Percentiles rank a stretch among this genome's conserved stretches.
phyloP scores from a whole-genome alignment of 2,888 invertebrate species.

The Caenorhabditis sp. region DNA sequence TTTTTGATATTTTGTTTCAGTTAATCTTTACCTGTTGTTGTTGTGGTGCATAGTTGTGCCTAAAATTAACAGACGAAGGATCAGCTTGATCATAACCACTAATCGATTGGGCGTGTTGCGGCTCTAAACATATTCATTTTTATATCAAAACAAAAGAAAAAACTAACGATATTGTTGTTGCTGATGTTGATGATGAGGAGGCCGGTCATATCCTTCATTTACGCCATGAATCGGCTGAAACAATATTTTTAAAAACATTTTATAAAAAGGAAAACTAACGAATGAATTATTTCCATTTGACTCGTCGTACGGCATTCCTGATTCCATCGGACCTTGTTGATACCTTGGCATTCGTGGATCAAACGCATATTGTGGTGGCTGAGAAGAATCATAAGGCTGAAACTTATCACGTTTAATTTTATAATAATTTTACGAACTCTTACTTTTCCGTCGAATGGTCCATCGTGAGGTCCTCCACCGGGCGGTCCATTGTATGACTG shows the following conservation, averaged over 20 bases:
- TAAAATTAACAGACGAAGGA: too few relatives aligned
- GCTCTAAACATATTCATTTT: background rate
- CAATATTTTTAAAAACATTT: too few relatives aligned
- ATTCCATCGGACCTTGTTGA: background rate
- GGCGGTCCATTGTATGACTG: background rate
- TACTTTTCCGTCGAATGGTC: background rate
- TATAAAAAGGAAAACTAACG: background rate
- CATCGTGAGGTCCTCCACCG: background rate
- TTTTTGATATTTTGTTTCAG: constrained; percentile 7
- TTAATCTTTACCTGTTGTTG: constrained; percentile 9
- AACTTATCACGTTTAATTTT: background rate
- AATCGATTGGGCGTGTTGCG: too few relatives aligned
- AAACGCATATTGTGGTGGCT: background rate
- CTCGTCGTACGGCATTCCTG: constrained; percentile 9
- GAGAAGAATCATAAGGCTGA: background rate
- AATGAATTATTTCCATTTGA: background rate
- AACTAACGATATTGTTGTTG: constrained; percentile 4
- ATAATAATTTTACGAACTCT: background rate
- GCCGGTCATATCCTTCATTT: constrained; percentile 28
- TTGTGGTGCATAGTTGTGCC: background rate
- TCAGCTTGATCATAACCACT: too few relatives aligned
- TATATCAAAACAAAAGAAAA: background rate
- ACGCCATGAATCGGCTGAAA: constrained; percentile 16
- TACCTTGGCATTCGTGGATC: background rate
- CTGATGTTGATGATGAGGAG: constrained; percentile 15